Conservation (phyloP, 2,888 invertebrate species). For the Cataglyphis cursor region DNA sequence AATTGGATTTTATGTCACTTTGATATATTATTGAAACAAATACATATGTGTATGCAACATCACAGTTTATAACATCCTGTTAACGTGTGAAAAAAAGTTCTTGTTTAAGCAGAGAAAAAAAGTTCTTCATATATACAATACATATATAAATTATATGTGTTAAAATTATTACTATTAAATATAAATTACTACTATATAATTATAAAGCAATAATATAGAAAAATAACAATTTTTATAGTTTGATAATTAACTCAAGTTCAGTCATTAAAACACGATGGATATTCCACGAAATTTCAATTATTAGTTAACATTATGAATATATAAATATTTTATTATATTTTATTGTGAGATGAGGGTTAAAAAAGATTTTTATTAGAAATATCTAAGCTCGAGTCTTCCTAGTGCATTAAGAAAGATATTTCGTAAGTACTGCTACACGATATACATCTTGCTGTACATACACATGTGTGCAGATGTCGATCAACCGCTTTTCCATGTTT, state of each 20-base stretch:
- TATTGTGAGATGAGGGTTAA: background rate
- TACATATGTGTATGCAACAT: background rate
- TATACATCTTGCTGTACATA: slow-evolving; percentile 12
- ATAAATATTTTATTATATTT: background rate
- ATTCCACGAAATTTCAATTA: slow-evolving; percentile 2
- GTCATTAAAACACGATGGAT: slow-evolving; percentile 9
- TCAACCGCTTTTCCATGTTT: background rate
- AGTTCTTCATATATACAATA: background rate
- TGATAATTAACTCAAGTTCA: slow-evolving; percentile 25
- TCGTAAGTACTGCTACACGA: background rate
- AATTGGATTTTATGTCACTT: slow-evolving; percentile 35
- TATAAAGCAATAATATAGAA: slow-evolving; percentile 14
- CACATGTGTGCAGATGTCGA: background rate
- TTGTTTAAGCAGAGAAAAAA: background rate
- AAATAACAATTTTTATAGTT: slow-evolving; percentile 17
- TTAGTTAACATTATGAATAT: slow-evolving; percentile 8
- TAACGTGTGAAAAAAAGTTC: background rate
- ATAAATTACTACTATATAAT: slow-evolving; percentile 1
- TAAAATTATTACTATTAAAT: slow-evolving; percentile 17
- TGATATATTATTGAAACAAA: slow-evolving; percentile 14
- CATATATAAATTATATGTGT: slow-evolving; percentile 24
- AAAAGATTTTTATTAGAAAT: background rate
- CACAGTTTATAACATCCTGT: slow-evolving; percentile 6
- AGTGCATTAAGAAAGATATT: slow-evolving; percentile 12
- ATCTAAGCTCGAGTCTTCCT: background rate